These are phyloP conservation scores for Cynaeus angustus DNA, from an alignment of 2,888 invertebrate genomes.

Conservation along the genomic window DNA sequence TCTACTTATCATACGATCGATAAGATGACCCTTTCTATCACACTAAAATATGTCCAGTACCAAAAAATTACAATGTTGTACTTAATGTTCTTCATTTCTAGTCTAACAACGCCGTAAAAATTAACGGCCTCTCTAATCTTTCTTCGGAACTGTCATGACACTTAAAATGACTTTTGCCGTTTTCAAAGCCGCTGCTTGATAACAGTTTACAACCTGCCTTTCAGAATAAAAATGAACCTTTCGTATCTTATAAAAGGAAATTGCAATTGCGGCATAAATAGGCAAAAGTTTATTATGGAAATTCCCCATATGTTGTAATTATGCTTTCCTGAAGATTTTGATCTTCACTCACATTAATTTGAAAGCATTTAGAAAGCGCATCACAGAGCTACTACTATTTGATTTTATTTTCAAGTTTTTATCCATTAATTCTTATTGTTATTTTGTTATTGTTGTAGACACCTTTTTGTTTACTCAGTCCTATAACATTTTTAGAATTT, in stretches of 20 bases:
- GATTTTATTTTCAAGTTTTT: no score
- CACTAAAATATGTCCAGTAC: not conserved
- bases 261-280: not conserved
- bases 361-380: no score
- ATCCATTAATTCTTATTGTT: no score
- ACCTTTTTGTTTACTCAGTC: no score
- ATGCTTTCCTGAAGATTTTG: no score
- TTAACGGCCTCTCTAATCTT: constrained; percentile 22
- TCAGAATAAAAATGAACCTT: not conserved
- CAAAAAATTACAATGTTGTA: constrained; percentile 18
- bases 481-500: no score
- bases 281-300: not conserved
- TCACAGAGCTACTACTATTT: no score
- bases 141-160: constrained; percentile 3
- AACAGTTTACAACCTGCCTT: constrained; percentile 1
- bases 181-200: not conserved
- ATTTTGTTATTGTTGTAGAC: no score
- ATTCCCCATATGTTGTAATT: not conserved
- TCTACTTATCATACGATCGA: constrained; percentile 15
- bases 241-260: constrained; percentile 1
- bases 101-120: constrained; percentile 11
- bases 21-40: constrained; percentile 10
- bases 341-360: no score
- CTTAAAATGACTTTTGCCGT: not conserved
- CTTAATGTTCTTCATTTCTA: constrained; percentile 7